Conservation (phyloP, 2,797 vertebrate genomes). For the Lagocephalus sceleratus region DNA sequence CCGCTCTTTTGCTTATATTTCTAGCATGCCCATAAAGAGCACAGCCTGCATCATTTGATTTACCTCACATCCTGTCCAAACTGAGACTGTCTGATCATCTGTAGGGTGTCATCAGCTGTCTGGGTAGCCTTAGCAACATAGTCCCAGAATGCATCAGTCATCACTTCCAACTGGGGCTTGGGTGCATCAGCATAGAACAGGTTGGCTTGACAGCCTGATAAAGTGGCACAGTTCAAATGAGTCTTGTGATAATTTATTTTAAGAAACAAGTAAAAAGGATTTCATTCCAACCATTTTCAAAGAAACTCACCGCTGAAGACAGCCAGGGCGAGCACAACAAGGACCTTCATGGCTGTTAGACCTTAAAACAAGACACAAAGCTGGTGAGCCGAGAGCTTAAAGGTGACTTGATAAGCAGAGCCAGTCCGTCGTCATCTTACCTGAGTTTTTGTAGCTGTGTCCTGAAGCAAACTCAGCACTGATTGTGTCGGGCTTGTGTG, state of each 20-base stretch:
- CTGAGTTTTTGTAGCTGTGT: conserved; percentile 42
- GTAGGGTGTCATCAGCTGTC: conserved; percentile 72
- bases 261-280: not conserved
- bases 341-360: conserved; percentile 71
- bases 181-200: conserved; percentile 73
- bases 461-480: conserved; percentile 38
- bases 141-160: conserved; percentile 77
- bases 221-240: conserved; percentile 4
- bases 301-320: conserved; percentile 65
- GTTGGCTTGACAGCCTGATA: conserved; percentile 76
- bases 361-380: conserved; percentile 6
- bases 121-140: conserved; percentile 71
- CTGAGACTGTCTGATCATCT: conserved; percentile 70
- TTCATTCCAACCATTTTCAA: not conserved
- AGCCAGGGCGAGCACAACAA: conserved; percentile 66
- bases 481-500: conserved; percentile 35
- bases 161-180: conserved; percentile 71
- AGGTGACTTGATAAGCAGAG: not conserved
- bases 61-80: conserved; percentile 77
- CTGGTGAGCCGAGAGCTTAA: conserved; percentile 1
- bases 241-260: not conserved
- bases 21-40: not conserved
- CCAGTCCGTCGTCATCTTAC: conserved; percentile 30
- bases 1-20: too few relatives aligned
- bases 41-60: conserved; percentile 7